Evolutionary conservation across 2,797 vertebrate genomes (phyloP), one percentile per base, ranked within the genome.

Genomic region (Clangula hyemalis): DNA sequence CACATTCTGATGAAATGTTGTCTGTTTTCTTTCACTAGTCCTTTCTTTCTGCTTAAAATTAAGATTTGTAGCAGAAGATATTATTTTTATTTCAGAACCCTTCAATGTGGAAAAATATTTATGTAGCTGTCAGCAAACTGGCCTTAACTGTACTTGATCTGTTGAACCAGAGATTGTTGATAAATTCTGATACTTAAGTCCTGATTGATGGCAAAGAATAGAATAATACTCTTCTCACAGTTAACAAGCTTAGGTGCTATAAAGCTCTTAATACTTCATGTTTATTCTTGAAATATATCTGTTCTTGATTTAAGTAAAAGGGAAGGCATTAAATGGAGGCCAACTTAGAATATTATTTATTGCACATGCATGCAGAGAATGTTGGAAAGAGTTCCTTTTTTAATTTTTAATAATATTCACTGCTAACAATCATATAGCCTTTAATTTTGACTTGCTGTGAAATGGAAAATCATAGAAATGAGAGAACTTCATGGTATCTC

Each of bases 41-140:
- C 60, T 92, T 85, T 96, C 85, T 75, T 93, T 93, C 51, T n/a
- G 85, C 81, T 89, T 92, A 72, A 83, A 95, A 75, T 43, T 94
- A 83, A 94, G 83, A 92, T 95, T 93, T 88, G 57, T 61, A 83
- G 85, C 53, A 83, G 78, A 88, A 83, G 89, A 91, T 92, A 51
- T 11, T 90, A 65, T 56, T 91, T 90, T 87, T 93, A 20, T 90
- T 83, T 81, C 56, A 89, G 94, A 94, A 84, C 79, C 62, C 89
- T 91, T 97, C 86, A 96, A 95, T 83, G 81, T 95, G 77, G 88
- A 97, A 95, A 95, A 95, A 85, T 91, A 97, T 97, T 97, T 97
- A 75, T 93, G 87, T 94, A 90, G 62, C 93, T 92, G 94, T 96
- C 90, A 96, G 84, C 85, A 96, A 94, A 54, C n/a, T 95, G 90